phyloP scores from a whole-genome alignment of 2,888 invertebrate genomes.

The Mesorhabditis belari region DNA sequence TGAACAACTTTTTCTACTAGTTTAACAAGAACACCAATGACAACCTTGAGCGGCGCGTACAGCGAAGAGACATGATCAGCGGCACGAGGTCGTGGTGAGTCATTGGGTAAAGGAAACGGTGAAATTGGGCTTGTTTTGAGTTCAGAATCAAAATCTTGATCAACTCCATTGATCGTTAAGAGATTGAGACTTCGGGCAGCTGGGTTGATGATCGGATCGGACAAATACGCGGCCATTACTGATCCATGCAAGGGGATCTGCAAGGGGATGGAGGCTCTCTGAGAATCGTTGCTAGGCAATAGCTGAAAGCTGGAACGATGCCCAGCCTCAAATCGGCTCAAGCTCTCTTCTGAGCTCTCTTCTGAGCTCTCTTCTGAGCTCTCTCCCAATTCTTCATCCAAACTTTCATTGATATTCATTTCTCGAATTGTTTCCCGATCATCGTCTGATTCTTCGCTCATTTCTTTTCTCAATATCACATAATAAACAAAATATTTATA shows the following conservation, averaged over 20 bases:
- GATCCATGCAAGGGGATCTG: slow-evolving; percentile 20
- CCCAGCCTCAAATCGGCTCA: too few species aligned
- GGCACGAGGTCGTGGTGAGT: slow-evolving; percentile 22
- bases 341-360: background rate
- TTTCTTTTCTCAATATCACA: too few species aligned
- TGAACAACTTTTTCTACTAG: too few species aligned
- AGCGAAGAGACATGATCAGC: slow-evolving; percentile 21
- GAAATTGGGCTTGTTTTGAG: background rate
- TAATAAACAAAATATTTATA: too few species aligned
- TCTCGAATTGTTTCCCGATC: background rate
- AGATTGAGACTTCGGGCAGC: slow-evolving; percentile 14
- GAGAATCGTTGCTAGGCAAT: too few species aligned
- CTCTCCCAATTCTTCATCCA: background rate
- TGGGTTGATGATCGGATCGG: slow-evolving; percentile 28
- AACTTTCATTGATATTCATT: too few species aligned
- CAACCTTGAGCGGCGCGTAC: slow-evolving; percentile 6
- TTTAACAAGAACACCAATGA: too few species aligned
- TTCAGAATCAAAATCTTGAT: too few species aligned
- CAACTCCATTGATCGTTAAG: background rate
- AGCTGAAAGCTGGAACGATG: too few species aligned
- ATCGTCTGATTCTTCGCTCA: background rate
- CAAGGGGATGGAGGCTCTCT: background rate
- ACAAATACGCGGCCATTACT: slow-evolving; percentile 20
- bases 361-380: slow-evolving; percentile 6
- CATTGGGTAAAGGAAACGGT: slow-evolving; percentile 5